Evolutionary conservation across 2,888 invertebrate genomes (phyloP), one percentile per base, ranked within the genome.

Genomic region (Zaprionus obscuricornis): DNA sequence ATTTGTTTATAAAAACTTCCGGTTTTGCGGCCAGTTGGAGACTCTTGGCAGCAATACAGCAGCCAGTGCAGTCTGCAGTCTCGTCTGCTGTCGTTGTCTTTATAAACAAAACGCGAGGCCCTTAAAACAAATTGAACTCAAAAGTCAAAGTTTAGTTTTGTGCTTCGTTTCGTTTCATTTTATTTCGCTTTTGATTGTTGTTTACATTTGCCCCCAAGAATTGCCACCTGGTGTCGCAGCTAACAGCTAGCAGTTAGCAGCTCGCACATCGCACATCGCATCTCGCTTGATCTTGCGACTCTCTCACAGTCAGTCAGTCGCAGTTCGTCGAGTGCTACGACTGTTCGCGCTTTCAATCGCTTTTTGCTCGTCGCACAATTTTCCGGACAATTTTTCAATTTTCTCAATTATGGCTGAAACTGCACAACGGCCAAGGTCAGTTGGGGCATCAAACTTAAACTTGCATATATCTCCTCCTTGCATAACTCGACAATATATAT

Each of bases 1-100:
- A 75, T 85, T 78, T 81, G 81, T 81, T 81, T 81, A 81, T 65
- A 63, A 70, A 70, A 70, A 78, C 83, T 81, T 81, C 81, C 81
- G 81, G 78, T 64, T 54, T 67, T 50, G 69, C 43, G 40, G 60
- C 51, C 60, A 40, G 52, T 51, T 39, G 52, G 40, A 43, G 24
- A 55, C 36, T 13, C 13, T 10, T 29, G 24, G 13, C 20, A 33
- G 16, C n/a, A 20, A 2, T 18, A 26, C 6, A 16, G 10, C 8
- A 18, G 31, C 17, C 6, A 20, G 50, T 10, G 31, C 36, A 29
- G 33, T 27, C 22, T 29, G 5, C 24, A 22, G 36, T 39, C 14
- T 3, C 37, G 36, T 7, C 67, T 55, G 51, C 56, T 46, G 60
- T 42, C 46, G 54, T 39, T 63, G 40, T 47, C 50, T 40, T 42